Evolutionary conservation across 64 coral and sea anemone genomes (phyloP), one percentile per base, ranked within the genome.

Genomic region (Catalaphyllia jardinei): DNA sequence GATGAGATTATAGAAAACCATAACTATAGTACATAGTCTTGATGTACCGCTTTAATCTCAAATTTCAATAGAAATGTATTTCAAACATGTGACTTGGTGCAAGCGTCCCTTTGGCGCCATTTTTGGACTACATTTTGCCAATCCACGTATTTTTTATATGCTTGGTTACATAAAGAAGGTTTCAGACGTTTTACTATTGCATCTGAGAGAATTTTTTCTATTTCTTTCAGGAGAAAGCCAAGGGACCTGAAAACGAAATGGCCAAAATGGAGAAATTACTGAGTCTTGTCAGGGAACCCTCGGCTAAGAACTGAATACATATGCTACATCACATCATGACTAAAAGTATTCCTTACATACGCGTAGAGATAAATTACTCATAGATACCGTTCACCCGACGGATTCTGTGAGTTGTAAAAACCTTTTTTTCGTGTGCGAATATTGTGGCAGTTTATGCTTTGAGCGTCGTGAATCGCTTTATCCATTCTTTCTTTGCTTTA

Each of bases 251-350:
- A 80, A 99, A 99, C 52, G 97, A 99, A 69, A 87, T 95, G 33
- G 91, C 93, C 46, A 99, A 99, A 76, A 95, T 99, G 97, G 97
- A 95, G 73, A 99, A 95, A 49, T 52, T 99, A 15, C 74, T 99
- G 14, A 99, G 97, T 46, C 86, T 99, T 15, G 97, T 99, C 17
- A 92, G 97, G 52, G 97, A 99, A 88, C 97, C 97, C 75, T 60
- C 88, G 3, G 90, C 95, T 19, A 99, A 95, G 64, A 91, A 95
- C 14, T 95, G 67, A 90, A 86, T 52, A 3, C 29, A 15, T 61
- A 18, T 54, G 14, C 15, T 8, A 46, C 8, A 22, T 46, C 3
- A 4, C 38, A 10, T 29, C 38, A 29, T 46, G 22, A 65, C 29
- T 52, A 46, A 71, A 1, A 71, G n/a, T 15, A 57, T 57, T 57